Evolutionary conservation across 1,140 invertebrate species (phyloP), one percentile per base, ranked within the genome.

Genomic region (Saxidomus purpurata): DNA sequence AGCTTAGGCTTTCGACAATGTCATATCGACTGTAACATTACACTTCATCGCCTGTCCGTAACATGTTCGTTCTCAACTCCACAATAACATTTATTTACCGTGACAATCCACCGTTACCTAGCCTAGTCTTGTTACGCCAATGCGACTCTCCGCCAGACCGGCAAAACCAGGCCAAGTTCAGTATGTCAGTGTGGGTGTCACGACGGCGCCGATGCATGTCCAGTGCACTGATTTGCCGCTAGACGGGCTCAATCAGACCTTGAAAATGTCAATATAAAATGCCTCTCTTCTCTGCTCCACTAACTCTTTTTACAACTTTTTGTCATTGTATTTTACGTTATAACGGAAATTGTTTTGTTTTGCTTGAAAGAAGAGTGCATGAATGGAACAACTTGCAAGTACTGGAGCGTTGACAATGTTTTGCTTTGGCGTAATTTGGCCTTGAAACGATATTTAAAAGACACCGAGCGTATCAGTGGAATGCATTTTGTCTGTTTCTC

Each of bases 261-360:
- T 85, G 83, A 85, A 63, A 85, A 52, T 85, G 69, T 85, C 83
- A 85, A 85, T 82, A 82, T 49, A 71, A 17, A 40, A 47, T 61
- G 28, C 40, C 43, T 80, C 31, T 80, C 31, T 67, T 82, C 55
- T 82, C 80, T 85, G 82, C 63, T 71, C 63, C 38, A 38, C n/a
- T 85, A n/a, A 25, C 47, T 85, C 82, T 85, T 85, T 85, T 85
- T 85, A 85, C 82, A 74, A 85, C 82, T 85, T 71, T 49, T 71
- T 49, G 63, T 38, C 19, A 71, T 71, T 69, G 31, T 69, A 31
- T 34, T 71, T n/a, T 31, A 43, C 36, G 31, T 40, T 49, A n/a
- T 85, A 85, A 85, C 63, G 63, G 63, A 85, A 85, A 69, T 67
- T 69, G 82, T 85, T 85, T 85, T 85, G 82, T 85, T 74, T 85